Percentiles rank a stretch among this genome's conserved stretches.
Conservation (phyloP, 1,140 invertebrate genomes). For the Drosophila tropicalis region DNA sequence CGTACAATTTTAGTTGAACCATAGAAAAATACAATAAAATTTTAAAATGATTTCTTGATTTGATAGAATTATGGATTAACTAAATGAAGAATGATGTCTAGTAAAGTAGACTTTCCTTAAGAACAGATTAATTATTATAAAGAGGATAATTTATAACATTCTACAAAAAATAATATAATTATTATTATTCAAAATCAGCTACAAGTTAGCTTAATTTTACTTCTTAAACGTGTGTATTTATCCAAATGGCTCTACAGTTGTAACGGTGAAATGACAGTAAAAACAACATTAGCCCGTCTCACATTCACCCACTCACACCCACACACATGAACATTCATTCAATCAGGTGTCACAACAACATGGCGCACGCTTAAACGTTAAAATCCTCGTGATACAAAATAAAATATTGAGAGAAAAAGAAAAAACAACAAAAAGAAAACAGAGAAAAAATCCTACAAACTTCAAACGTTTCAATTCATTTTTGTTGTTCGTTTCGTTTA, state of each 20-base stretch:
- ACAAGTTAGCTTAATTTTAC: no score
- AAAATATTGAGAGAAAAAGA: neutral
- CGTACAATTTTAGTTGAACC: no score
- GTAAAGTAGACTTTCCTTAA: no score
- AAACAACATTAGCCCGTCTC: neutral
- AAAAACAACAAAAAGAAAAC: neutral
- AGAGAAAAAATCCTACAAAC: constrained; percentile 49
- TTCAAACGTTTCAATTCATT: constrained; percentile 53
- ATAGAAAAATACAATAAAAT: no score
- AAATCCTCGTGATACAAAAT: constrained; percentile 7
- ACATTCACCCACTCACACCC: neutral
- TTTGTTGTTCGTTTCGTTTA: constrained; percentile 48
- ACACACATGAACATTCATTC: neutral
- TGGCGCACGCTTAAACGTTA: constrained; percentile 44
- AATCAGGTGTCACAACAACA: constrained; percentile 36
- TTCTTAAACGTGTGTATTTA: neutral
- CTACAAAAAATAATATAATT: no score
- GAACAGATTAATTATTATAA: no score
- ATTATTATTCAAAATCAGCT: no score
- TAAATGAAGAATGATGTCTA: no score
- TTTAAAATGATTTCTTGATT: no score
- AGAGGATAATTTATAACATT: no score
- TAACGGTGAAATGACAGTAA: constrained; percentile 1
- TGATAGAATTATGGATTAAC: no score
- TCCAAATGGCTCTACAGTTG: neutral